Base-by-base conservation (phyloP, 2,113 vertebrate genomes). In the Nothoprocta perdicaria region DNA sequence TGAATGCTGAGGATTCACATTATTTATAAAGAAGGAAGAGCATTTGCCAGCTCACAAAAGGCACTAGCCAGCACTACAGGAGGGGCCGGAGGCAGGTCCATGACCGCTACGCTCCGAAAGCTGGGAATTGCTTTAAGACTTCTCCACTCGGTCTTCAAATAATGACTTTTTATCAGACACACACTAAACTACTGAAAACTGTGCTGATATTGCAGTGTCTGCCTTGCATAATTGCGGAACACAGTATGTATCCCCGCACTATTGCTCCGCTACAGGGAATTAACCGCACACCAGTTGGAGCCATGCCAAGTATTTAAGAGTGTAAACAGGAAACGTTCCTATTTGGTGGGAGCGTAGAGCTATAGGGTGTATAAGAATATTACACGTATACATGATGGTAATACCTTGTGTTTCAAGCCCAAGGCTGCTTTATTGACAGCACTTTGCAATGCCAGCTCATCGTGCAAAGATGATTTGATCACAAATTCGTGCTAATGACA, bases 301-400 rank as follows among this genome's bases (percentile, higher is more conserved):
- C 14, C 21, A 4, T 2, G 31, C 24, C 31, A 1, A 7, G 21
- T 26, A 1, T 26, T 43, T 4, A 35, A 6, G 61, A 38, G 12
- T 16, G 35, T 50, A 19, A 73, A 14, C 9, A 5, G 50, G 41
- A 41, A 19, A 13, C 23, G 1, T 3, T 58, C 3, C 68, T 10
- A 52, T 21, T 13, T n/a, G 11, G 68, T 13, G 53, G 8, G 14
- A 17, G 43, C n/a, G 0, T 0, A 23, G 53, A 10, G n/a, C 86
- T 29, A 0, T 3, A 11, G 35, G 43, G 50, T 16, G 2, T 21
- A 31, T 61, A 52, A 11, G 31, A 3, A 1, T 3, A 2, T 13
- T 24, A 5, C 10, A 1, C 43, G 41, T 41, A 4, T 10, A 10
- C 24, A 2, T 1, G 60, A 52, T 15, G 67, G 41, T 6, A 23